phyloP scores from a whole-genome alignment of 2,797 vertebrate species.

The Ispidina picta region DNA sequence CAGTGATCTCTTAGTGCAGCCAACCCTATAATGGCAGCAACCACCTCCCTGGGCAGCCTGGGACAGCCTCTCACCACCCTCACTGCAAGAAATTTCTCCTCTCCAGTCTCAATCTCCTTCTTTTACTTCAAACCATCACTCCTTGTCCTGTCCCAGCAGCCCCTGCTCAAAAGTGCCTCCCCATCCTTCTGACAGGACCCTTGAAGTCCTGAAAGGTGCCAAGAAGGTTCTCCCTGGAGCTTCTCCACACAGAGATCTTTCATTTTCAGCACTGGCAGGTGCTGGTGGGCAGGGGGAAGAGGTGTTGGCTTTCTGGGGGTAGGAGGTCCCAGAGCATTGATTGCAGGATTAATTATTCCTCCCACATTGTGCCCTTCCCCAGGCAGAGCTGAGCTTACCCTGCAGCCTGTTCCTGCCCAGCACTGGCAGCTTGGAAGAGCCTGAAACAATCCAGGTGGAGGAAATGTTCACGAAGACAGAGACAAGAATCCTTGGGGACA shows the following conservation, averaged over 20 bases:
- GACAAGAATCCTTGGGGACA: neutral
- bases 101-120: no score
- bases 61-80: neutral
- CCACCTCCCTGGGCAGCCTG: neutral
- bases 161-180: no score
- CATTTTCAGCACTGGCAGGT: fast-evolving
- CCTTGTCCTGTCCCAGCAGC: no score
- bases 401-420: conserved; percentile 42
- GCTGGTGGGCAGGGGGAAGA: neutral
- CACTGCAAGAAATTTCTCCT: no score
- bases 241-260: neutral
- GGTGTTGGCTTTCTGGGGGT: neutral
- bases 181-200: no score
- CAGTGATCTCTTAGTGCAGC: neutral
- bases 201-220: no score
- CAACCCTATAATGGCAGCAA: neutral
- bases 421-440: conserved; percentile 76
- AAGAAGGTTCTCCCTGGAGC: neutral
- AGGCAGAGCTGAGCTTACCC: conserved; percentile 78
- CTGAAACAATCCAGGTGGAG: conserved; percentile 79
- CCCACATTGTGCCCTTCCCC: neutral
- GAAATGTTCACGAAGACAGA: conserved; percentile 55
- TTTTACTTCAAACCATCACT: no score
- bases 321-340: neutral
- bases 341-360: fast-evolving